Base-by-base conservation (phyloP, 2,797 vertebrate genomes). In the Eutrigla gurnardus region DNA sequence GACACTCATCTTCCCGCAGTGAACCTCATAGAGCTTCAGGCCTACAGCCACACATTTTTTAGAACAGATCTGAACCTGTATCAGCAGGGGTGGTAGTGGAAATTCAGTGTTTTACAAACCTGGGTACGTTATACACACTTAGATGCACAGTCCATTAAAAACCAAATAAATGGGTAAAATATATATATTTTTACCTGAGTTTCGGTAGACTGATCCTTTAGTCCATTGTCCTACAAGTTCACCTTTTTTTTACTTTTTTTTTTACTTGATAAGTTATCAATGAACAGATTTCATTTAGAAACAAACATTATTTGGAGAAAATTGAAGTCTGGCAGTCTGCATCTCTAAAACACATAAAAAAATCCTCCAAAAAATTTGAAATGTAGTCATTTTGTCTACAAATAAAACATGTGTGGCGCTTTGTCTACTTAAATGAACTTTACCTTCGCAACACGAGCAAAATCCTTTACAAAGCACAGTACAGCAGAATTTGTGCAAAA, bases 111-210 rank as follows among this genome's bases (percentile, higher is more conserved):
- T 88, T 82, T 67, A 77, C 42, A 83, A 79, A 78, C 39, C 32
- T 70, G 68, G 55, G 39, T 60, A 58, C 50, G 57, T 59, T 75
- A 62, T 54, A 55, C 59, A 69, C 63, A 45, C 58, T 64, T 60
- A 25, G 61, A 70, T 75, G 65, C 67, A 73, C 52, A 60, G 52
- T 49, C 70, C 61, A 61, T 70, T 79, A 55, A 46, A 68, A 75
- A 50, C 5, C 64, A 80, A 68, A 82, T 62, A 62, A 54, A 66
- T 65, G 11, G 54, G 74, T 75, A 35, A 54, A 68, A 78, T 11
- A 75, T 58, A 25, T 68, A 70, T 69, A n/a, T 78, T 79, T 89
- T 93, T 46, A 66, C 93, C 93, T 94, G 93, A 95, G 93, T 79
- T 90, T 81, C 53, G 7, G 18, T 70, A 8, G 49, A 89, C 73